Evolutionary conservation across 2,888 invertebrate genomes (phyloP), one percentile per base, ranked within the genome.

Genomic region (Synanthedon formicaeformis): DNA sequence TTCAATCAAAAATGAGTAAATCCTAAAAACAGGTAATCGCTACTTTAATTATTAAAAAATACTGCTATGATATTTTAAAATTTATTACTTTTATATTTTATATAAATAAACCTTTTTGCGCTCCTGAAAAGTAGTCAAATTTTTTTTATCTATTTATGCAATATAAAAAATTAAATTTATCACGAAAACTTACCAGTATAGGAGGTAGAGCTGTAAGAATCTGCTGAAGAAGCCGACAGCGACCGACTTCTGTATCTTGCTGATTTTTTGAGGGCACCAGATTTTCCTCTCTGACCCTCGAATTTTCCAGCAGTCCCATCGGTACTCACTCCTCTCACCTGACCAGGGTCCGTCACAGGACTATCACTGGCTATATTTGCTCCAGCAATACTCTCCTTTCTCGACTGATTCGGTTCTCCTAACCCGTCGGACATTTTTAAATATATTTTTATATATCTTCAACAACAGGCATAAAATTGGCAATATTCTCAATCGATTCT

Each of bases 161-260:
- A 45, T 45, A 13, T 41, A 2, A 45, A n/a, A 12, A 45, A 45
- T 45, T 27, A 40, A 40, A 16, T 34, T 34, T 34, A 8, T 34
- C 10, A 2, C 8, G 8, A 10, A 51, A 53, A 71, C 85, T 79
- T 57, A 82, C 91, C 91, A 45, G 91, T 91, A 63, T 91, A 91
- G 0, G 90, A 91, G 14, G 91, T 91, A 62, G 97, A 97, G 81
- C 96, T 97, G 85, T 96, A 97, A 18, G 97, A 97, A 80, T 97
- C 97, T 53, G 96, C 96, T 41, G 97, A 97, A 6, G 97, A 97
- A 3, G 96, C 97, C 11, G 97, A 97, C 23, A 97, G 88, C 0
- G 97, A 97, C 57, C 97, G 91, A 73, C 96, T 96, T 53, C 96
- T 89, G 74, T 97, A 96, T 52, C 96, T 90, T 63, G 93, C 95